phyloP scores from a whole-genome alignment of 2,888 invertebrate genomes.

The Diachrysia chrysitis region DNA sequence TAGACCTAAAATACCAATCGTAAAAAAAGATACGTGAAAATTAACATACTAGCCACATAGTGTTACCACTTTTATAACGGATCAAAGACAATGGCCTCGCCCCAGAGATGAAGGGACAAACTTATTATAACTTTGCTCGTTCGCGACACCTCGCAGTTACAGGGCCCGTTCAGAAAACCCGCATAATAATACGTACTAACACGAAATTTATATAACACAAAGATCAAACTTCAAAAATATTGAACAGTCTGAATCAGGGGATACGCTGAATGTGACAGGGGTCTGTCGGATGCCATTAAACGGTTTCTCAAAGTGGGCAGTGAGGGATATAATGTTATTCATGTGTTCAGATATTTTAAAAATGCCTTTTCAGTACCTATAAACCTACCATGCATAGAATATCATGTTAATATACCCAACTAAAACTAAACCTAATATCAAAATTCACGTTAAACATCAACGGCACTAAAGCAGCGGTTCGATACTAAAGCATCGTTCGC shows the following conservation, averaged over 20 bases:
- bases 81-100: slow-evolving; percentile 77
- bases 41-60: slow-evolving; percentile 24
- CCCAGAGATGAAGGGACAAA: slow-evolving; percentile 75
- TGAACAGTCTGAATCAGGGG: slow-evolving; percentile 71
- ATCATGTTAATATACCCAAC: slow-evolving; percentile 23
- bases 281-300: slow-evolving; percentile 70
- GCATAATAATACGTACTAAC: slow-evolving; percentile 77
- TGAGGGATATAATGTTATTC: slow-evolving; percentile 55
- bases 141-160: slow-evolving; percentile 80
- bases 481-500: slow-evolving; percentile 12
- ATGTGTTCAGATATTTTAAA: slow-evolving; percentile 36
- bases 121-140: slow-evolving; percentile 86
- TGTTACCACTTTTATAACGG: slow-evolving; percentile 69
- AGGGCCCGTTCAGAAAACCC: slow-evolving; percentile 74
- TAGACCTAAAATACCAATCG: neutral
- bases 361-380: slow-evolving; percentile 35
- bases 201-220: slow-evolving; percentile 72
- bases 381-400: slow-evolving; percentile 21
- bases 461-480: slow-evolving; percentile 8
- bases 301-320: slow-evolving; percentile 65
- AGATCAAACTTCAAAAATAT: slow-evolving; percentile 77
- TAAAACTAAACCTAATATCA: slow-evolving; percentile 29
- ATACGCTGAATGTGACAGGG: slow-evolving; percentile 70
- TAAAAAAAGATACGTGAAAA: slow-evolving; percentile 19
- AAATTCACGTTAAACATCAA: slow-evolving; percentile 20